Base-by-base conservation (phyloP, 2,113 vertebrate genomes). In the Columbina picui region DNA sequence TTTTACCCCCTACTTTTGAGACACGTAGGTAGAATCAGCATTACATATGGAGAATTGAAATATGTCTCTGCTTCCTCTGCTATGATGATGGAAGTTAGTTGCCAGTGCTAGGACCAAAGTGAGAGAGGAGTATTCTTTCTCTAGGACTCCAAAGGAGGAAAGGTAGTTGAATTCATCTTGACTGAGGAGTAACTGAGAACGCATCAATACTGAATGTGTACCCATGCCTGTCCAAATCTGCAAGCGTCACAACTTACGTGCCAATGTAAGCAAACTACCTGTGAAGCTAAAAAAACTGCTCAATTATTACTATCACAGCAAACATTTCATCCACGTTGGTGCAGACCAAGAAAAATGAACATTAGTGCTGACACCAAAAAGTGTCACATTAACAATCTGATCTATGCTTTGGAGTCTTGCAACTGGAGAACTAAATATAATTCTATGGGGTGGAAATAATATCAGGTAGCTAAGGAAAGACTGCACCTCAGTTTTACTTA, bases 231-330 rank as follows among this genome's bases (percentile, higher is more conserved):
- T 34, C 7, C 45, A 76, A 91, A 41, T 59, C 38, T 59, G 21
- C 18, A 75, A 38, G 12, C n/a, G 15, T 32, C 10, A n/a, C 7
- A 6, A 1, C 7, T 57, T 34, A 29, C 29, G 43, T 43, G 23
- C 3, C 38, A 65, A 6, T 26, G 16, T 14, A 53, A 17, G 27
- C 3, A 75, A 79, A 57, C 4, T 22, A 34, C 4, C 3, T 25
- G 1, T 7, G 39, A 83, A 65, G 6, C 6, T 21, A 22, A 7
- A 10, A 80, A 59, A 26, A 1, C 0, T 1, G 9, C 12, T 43
- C 10, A 38, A 22, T 74, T 82, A 14, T 85, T 50, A 32, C 29
- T 82, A 14, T 88, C 47, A 32, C n/a, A 75, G 12, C 13, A 85
- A 64, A 88, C 4, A 3, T 30, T 90, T 74, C 6, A 70, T 61